Evolutionary conservation across 2,888 invertebrate genomes (phyloP), one percentile per base, ranked within the genome.

Genomic region (Eumerus sabulonum): DNA sequence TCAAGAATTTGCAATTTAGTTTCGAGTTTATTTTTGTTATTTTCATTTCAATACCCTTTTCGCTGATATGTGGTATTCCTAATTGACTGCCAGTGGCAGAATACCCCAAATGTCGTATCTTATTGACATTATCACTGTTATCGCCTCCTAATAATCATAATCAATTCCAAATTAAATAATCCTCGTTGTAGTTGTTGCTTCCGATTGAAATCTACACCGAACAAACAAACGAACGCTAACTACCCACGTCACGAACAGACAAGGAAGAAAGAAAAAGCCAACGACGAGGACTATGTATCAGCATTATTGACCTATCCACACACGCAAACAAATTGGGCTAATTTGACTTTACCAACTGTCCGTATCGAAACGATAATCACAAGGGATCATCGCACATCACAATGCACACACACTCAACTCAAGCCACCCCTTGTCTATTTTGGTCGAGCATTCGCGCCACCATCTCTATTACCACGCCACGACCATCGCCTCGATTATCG

Each of bases 351-450:
- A 60, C 82, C 77, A 81, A 82, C 82, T 73, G 79, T 82, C 82
- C 83, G 81, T 83, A 82, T 79, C 79, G 74, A 79, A 83, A 82
- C 81, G 82, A 82, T 83, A 82, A 83, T 83, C 83, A 83, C 83
- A 82, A 81, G 81, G 83, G 82, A 82, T 79, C 79, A 79, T 79
- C 79, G 64, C 79, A 79, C 64, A 73, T 77, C 62, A 77, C 67
- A 72, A 68, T 72, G 62, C 56, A 2, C 51, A 19, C 19, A 2
- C 17, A 9, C 42, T 11, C 38, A 19, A 19, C 40, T n/a, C 57
- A 40, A 19, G 45, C 59, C 60, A 62, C 60, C 70, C 70, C 47
- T 62, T 60, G 45, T 27, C 38, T 27, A 27, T 7, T 27, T 27
- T 27, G n/a, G 27, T 27, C 2, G 27, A 7, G 3, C 40, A n/a